These are phyloP conservation scores for Corticium candelabrum DNA, from an alignment of 37 sponge, comb jelly and placozoan species.

Conservation along the genomic window DNA sequence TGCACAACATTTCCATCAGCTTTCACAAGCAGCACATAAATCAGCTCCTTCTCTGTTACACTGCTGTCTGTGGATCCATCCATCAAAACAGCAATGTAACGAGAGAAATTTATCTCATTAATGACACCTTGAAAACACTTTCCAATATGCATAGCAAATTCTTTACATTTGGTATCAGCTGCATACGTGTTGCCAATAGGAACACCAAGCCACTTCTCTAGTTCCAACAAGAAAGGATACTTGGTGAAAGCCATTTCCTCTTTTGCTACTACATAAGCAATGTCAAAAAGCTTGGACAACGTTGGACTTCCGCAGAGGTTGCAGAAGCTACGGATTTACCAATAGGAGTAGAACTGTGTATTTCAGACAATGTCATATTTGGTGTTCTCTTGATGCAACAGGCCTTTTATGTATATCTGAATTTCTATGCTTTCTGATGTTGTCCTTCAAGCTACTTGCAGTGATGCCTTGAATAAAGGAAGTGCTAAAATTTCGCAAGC, in stretches of 20 bases:
- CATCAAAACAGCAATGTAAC: constrained; percentile 23
- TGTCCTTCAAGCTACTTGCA: constrained; percentile 27
- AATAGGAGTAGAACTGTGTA: not conserved
- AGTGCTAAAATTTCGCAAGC: not conserved
- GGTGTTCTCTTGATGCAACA: not conserved
- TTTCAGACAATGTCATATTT: not conserved
- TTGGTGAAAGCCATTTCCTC: constrained; percentile 8
- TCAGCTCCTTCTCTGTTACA: constrained; percentile 20
- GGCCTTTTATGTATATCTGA: constrained; percentile 14
- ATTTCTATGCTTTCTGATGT: constrained; percentile 16
- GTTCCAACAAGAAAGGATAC: no score
- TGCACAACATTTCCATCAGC: constrained; percentile 16
- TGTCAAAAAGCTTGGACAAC: constrained; percentile 9
- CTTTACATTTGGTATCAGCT: not conserved
- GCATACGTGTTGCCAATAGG: not conserved
- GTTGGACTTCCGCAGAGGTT: not conserved
- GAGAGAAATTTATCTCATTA: constrained; percentile 12
- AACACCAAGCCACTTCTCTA: constrained; percentile 1
- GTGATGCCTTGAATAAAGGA: constrained; percentile 14
- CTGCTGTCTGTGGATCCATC: constrained; percentile 26
- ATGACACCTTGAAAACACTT: constrained; percentile 14
- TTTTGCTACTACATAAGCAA: constrained; percentile 15
- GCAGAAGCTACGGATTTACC: not conserved
- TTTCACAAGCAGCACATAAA: constrained; percentile 19
- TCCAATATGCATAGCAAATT: constrained; percentile 19